Conservation (phyloP, 2,113 vertebrate genomes). For the Erythrocercus mccallii region DNA sequence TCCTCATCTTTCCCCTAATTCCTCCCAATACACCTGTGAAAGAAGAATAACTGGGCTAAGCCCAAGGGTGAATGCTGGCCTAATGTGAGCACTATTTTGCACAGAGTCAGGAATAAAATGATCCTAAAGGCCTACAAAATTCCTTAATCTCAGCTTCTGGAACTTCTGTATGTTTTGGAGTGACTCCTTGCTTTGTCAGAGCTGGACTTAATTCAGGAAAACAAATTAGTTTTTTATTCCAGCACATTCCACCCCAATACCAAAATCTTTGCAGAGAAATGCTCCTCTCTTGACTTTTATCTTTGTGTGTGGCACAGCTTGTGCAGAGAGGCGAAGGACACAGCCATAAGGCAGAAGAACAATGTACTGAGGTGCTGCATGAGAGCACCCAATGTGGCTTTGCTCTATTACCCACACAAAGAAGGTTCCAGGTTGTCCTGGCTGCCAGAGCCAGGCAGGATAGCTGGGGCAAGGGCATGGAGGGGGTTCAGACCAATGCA, state of each 20-base stretch:
- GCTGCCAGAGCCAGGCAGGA: not conserved
- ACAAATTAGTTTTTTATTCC: not conserved
- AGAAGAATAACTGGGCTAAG: not conserved
- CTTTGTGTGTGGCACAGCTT: accelerated
- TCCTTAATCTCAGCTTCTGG: not conserved
- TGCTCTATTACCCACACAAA: not conserved
- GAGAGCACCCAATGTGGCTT: not conserved
- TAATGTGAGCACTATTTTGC: not conserved
- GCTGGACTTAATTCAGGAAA: not conserved
- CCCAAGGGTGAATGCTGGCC: not conserved
- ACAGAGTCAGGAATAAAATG: not conserved
- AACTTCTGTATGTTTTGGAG: not conserved
- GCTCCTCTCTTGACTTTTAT: not conserved
- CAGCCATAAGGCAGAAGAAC: not conserved
- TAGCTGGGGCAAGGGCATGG: not conserved
- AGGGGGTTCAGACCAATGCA: not conserved
- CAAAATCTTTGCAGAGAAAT: not conserved
- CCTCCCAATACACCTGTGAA: not conserved
- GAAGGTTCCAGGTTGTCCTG: not conserved
- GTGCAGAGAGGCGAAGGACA: not conserved
- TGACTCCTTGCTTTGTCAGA: not conserved
- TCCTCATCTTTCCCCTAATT: not conserved
- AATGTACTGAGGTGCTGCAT: not conserved
- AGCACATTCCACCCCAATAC: not conserved
- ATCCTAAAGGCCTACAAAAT: not conserved